phyloP scores from a whole-genome alignment of 64 coral and sea anemone species.

The Hydrozoanthus tunicans region DNA sequence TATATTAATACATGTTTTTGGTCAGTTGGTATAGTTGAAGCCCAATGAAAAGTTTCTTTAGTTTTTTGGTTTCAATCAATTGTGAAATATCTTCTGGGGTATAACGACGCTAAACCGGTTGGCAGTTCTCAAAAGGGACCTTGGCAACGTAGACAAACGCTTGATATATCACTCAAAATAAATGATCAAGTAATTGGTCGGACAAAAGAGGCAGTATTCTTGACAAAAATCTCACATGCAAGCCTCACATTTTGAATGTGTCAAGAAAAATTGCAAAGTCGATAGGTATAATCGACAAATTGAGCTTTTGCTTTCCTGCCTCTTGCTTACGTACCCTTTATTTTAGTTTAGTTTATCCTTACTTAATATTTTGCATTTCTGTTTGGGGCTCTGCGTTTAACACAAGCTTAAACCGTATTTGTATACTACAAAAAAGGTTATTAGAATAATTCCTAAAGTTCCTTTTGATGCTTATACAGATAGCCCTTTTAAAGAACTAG shows the following conservation, averaged over 20 bases:
- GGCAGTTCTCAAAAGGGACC: too few species aligned
- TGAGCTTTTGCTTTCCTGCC: slow-evolving; percentile 39
- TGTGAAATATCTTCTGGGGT: too few species aligned
- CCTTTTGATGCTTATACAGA: too few species aligned
- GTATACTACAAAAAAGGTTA: slow-evolving; percentile 29
- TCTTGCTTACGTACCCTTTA: slow-evolving; percentile 20
- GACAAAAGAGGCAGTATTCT: slow-evolving; percentile 16
- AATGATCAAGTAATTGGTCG: neutral
- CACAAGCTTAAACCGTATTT: slow-evolving; percentile 23
- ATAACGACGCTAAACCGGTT: too few species aligned
- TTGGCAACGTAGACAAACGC: slow-evolving; percentile 28
- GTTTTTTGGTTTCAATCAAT: too few species aligned
- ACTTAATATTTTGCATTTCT: neutral
- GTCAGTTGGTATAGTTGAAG: too few species aligned
- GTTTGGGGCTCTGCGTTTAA: slow-evolving; percentile 18
- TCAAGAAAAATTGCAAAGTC: neutral
- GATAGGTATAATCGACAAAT: slow-evolving; percentile 17
- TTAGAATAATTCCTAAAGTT: slow-evolving; percentile 15
- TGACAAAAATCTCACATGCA: slow-evolving; percentile 11
- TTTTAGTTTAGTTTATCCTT: neutral
- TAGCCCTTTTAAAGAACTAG: neutral
- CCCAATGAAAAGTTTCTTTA: too few species aligned
- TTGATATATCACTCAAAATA: slow-evolving; percentile 8
- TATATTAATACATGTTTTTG: too few species aligned
- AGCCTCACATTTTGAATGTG: slow-evolving; percentile 13